phyloP scores from a whole-genome alignment of 2,888 invertebrate genomes.

The Andrena chrysosceles region DNA sequence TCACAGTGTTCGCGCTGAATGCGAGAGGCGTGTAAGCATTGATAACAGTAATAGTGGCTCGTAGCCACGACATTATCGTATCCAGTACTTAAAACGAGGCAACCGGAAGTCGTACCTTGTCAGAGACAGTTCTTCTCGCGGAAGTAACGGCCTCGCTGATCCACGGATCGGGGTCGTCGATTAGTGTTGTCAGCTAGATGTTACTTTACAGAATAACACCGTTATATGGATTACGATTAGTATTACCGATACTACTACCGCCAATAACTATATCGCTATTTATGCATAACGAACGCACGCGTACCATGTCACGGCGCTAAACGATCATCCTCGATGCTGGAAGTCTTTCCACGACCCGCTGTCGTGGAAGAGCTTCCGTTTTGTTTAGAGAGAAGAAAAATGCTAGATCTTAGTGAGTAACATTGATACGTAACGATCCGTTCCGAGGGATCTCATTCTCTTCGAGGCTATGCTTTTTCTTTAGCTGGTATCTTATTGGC shows the following conservation, averaged over 20 bases:
- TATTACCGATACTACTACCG: slow-evolving; percentile 53
- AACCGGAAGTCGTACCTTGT: slow-evolving; percentile 49
- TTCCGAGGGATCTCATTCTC: slow-evolving; percentile 4
- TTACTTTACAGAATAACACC: slow-evolving; percentile 42
- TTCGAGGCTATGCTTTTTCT: slow-evolving; percentile 12
- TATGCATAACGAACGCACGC: slow-evolving; percentile 24
- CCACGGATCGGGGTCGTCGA: slow-evolving; percentile 34
- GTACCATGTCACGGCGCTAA: slow-evolving; percentile 30
- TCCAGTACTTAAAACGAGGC: slow-evolving; percentile 73
- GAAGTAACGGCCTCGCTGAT: slow-evolving; percentile 17
- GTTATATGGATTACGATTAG: slow-evolving; percentile 47
- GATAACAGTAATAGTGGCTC: slow-evolving; percentile 55
- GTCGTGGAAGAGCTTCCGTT: neutral
- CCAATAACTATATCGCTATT: slow-evolving; percentile 45
- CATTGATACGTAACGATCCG: neutral
- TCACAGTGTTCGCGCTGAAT: slow-evolving; percentile 28
- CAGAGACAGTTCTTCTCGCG: slow-evolving; percentile 43
- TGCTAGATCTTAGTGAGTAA: neutral
- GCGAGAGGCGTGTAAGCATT: slow-evolving; percentile 54
- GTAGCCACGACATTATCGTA: slow-evolving; percentile 69
- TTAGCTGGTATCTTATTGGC: neutral
- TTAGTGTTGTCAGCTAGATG: slow-evolving; percentile 27
- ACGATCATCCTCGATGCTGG: slow-evolving; percentile 16
- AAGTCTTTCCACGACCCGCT: neutral
- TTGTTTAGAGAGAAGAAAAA: neutral